These are phyloP conservation scores for Macrotis lagotis DNA, from an alignment of 2,113 vertebrate species.

Conservation along the genomic window DNA sequence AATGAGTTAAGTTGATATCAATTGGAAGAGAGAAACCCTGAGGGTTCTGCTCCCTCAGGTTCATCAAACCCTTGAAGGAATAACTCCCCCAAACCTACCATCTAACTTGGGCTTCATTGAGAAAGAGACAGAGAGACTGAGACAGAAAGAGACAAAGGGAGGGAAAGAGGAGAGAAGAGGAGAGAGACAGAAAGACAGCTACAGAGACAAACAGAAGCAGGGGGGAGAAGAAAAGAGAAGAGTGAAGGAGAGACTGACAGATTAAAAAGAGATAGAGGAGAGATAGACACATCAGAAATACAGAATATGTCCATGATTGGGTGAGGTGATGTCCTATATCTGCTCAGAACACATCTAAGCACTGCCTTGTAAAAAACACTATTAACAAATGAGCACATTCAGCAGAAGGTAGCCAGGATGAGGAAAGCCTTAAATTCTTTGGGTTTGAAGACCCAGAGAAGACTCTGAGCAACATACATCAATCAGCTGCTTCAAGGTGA, in stretches of 20 bases:
- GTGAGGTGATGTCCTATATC: background rate
- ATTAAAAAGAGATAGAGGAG: too few species aligned
- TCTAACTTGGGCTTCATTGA: background rate
- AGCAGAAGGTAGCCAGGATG: background rate
- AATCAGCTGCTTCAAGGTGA: background rate
- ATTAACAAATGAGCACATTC: background rate
- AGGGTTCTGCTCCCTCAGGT: background rate
- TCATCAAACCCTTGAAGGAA: background rate
- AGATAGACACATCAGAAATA: too few species aligned
- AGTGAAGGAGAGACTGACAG: too few species aligned
- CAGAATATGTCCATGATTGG: background rate
- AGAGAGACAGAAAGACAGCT: too few species aligned
- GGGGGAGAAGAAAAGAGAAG: too few species aligned
- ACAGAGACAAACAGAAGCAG: too few species aligned
- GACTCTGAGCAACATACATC: background rate
- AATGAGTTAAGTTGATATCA: background rate
- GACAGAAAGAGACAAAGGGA: too few species aligned
- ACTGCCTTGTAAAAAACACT: background rate
- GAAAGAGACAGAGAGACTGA: background rate
- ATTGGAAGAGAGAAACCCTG: background rate
- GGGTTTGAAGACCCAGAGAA: background rate
- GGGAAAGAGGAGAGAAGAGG: too few species aligned
- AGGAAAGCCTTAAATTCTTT: background rate
- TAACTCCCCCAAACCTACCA: too few species aligned
- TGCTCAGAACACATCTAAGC: background rate